These are phyloP conservation scores for Lycocerus yunnanus DNA, from an alignment of 2,888 invertebrate species.

Conservation along the genomic window DNA sequence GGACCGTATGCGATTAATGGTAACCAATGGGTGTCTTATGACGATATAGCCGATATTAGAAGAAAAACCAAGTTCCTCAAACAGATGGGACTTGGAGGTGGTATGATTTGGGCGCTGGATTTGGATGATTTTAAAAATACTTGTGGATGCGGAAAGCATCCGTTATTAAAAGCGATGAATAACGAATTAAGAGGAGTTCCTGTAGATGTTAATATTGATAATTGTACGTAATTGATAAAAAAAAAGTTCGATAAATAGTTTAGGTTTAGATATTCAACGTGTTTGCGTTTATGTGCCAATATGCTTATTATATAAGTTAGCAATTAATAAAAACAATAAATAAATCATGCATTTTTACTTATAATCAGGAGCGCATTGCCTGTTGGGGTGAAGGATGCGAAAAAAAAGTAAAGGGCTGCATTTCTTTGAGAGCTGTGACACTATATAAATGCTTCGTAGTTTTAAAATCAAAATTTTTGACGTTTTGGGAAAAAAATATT, in stretches of 20 bases:
- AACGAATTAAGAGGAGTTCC: constrained; percentile 58
- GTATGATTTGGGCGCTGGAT: constrained; percentile 79
- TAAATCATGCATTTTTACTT: background rate
- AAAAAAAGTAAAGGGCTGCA: too few species aligned
- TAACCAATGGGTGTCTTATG: constrained; percentile 81
- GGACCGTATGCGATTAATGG: constrained; percentile 75
- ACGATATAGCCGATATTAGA: constrained; percentile 68
- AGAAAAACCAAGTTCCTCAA: constrained; percentile 66
- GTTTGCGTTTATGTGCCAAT: background rate
- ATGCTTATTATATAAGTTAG: constrained; percentile 18
- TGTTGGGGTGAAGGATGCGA: too few species aligned
- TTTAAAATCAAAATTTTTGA: too few species aligned
- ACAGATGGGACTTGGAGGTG: constrained; percentile 67
- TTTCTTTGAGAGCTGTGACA: too few species aligned
- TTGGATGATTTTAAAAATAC: constrained; percentile 73
- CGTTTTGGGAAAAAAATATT: too few species aligned
- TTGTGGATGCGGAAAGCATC: constrained; percentile 72
- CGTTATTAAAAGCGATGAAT: constrained; percentile 69
- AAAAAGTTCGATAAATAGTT: background rate
- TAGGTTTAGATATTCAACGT: background rate
- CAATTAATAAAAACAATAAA: background rate
- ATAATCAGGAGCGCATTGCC: too few species aligned
- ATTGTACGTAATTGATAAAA: constrained; percentile 41
- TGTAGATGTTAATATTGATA: constrained; percentile 38
- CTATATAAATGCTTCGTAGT: too few species aligned